Conservation (phyloP, 2,888 invertebrate species). For the Chrysopilus asiliformis region DNA sequence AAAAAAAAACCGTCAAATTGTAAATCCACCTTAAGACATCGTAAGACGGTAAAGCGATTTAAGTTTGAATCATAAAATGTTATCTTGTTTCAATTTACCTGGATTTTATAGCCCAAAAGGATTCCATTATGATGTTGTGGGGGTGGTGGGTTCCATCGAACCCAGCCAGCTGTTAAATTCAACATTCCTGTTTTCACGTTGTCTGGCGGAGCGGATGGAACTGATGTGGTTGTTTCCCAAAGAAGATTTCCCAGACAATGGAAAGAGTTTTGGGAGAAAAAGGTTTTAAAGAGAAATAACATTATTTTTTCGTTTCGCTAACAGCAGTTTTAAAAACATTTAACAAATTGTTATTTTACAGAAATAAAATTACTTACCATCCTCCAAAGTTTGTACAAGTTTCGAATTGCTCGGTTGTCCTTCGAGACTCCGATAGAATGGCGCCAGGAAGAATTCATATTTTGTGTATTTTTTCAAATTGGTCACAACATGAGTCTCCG, state of each 20-base stretch:
- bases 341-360: too few relatives aligned
- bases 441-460: slow-evolving; percentile 78
- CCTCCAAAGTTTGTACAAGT: slow-evolving; percentile 73
- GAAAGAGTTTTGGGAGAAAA: too few relatives aligned
- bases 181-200: slow-evolving; percentile 66
- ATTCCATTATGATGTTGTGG: slow-evolving; percentile 63
- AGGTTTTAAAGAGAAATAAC: neutral
- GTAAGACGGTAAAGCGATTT: too few relatives aligned
- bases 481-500: slow-evolving; percentile 52
- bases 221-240: too few relatives aligned
- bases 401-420: slow-evolving; percentile 89
- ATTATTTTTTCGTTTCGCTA: neutral
- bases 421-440: slow-evolving; percentile 73
- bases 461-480: slow-evolving; percentile 66
- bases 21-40: too few relatives aligned
- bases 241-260: too few relatives aligned
- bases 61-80: too few relatives aligned
- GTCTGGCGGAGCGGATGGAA: slow-evolving; percentile 68
- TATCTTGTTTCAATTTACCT: too few relatives aligned
- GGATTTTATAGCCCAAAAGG: slow-evolving; percentile 36
- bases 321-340: too few relatives aligned
- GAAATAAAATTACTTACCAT: too few relatives aligned
- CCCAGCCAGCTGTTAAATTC: slow-evolving; percentile 64
- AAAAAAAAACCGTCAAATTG: too few relatives aligned
- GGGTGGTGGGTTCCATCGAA: slow-evolving; percentile 71